phyloP scores from a whole-genome alignment of 2,797 vertebrate genomes.

The Eremophila alpestris region DNA sequence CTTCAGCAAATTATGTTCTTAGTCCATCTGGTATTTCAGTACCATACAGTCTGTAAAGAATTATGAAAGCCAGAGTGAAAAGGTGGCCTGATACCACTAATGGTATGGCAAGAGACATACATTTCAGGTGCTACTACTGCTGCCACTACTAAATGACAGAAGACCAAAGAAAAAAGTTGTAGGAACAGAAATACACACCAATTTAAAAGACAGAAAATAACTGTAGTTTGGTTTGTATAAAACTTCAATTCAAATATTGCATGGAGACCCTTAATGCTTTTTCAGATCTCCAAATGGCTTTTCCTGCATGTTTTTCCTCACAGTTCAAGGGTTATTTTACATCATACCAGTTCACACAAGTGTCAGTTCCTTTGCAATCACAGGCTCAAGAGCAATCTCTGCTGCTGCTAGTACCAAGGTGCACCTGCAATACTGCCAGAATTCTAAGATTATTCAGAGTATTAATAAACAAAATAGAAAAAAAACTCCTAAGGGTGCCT shows the following conservation, averaged over 20 bases:
- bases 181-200: neutral
- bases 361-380: constrained; percentile 52
- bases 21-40: constrained; percentile 13
- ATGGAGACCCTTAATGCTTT: constrained; percentile 38
- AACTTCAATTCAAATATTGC: constrained; percentile 46
- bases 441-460: constrained; percentile 36
- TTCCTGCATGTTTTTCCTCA: constrained; percentile 44
- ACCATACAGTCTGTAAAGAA: neutral
- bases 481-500: neutral
- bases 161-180: neutral
- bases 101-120: neutral
- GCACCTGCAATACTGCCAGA: constrained; percentile 56
- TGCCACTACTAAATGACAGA: constrained; percentile 9
- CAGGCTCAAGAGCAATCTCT: constrained; percentile 52
- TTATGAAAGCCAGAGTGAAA: neutral
- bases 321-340: constrained; percentile 47
- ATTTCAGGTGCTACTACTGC: neutral
- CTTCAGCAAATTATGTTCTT: neutral
- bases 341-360: constrained; percentile 46
- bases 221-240: neutral
- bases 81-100: neutral
- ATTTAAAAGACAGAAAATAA: neutral
- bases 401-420: constrained; percentile 54
- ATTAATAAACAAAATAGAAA: neutral
- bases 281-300: constrained; percentile 43